Percentiles rank a stretch among this genome's conserved stretches.
Conservation (phyloP, 2,888 invertebrate genomes). For the Euclidia mi region DNA sequence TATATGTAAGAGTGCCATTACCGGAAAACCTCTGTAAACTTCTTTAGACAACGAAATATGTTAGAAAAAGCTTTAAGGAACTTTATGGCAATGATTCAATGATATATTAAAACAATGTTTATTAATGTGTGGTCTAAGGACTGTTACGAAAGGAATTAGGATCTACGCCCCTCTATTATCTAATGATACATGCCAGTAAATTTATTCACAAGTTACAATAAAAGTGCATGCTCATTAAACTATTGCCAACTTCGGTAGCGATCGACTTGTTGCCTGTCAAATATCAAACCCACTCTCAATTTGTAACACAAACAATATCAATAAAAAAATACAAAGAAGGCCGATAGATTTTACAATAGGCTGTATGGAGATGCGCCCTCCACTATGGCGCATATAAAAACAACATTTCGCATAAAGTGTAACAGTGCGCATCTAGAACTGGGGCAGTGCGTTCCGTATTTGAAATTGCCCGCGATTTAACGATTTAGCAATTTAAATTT, state of each 20-base stretch:
- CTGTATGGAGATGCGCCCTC: constrained; percentile 66
- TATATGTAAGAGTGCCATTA: no score
- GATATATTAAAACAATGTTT: no score
- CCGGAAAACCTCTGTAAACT: no score
- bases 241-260: background rate
- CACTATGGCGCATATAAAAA: constrained; percentile 74
- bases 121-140: no score
- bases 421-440: constrained; percentile 74
- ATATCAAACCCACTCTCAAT: constrained; percentile 10
- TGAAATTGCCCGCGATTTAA: constrained; percentile 45
- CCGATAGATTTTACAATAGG: constrained; percentile 60
- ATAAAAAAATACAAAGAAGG: constrained; percentile 42
- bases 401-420: constrained; percentile 71
- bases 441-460: constrained; percentile 62
- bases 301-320: constrained; percentile 17
- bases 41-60: no score
- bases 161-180: no score
- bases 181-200: no score
- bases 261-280: constrained; percentile 13
- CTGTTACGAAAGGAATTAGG: no score
- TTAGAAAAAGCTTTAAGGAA: no score
- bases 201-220: no score
- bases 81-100: no score
- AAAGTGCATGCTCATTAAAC: no score
- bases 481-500: constrained; percentile 62